Conservation (phyloP, 2,797 vertebrate genomes). For the Sylvia borin region DNA sequence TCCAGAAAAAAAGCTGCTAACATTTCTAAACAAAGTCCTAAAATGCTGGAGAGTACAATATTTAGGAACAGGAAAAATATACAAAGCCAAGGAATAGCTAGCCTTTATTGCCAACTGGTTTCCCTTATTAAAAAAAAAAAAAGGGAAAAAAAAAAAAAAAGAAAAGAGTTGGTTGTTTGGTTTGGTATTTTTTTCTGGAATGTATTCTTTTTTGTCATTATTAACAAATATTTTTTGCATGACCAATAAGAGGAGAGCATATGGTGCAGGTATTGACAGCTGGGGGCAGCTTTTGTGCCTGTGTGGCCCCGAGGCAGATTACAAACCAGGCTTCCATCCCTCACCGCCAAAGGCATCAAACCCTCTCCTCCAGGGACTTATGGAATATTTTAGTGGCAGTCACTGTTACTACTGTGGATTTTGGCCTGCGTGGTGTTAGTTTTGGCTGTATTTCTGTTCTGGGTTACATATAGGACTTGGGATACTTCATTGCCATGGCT, state of each 20-base stretch:
- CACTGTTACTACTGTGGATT: constrained; percentile 5
- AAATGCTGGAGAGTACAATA: neutral
- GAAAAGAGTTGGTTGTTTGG: rapidly evolving
- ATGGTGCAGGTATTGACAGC: neutral
- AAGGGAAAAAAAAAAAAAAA: rapidly evolving
- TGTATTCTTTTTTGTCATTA: neutral
- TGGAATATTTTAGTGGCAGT: constrained; percentile 27
- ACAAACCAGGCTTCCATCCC: neutral
- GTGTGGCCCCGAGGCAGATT: constrained; percentile 13
- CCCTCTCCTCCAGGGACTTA: neutral
- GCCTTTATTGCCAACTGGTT: neutral
- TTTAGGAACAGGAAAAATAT: neutral
- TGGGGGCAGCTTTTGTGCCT: constrained; percentile 2
- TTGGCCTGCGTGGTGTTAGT: neutral
- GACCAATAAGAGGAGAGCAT: neutral
- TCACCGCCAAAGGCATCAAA: neutral
- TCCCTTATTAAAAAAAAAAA: neutral
- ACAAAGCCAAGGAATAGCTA: neutral
- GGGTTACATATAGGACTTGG: neutral
- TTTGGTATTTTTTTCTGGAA: neutral
- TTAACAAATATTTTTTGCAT: neutral
- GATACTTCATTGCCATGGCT: neutral
- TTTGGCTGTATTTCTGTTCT: constrained; percentile 34
- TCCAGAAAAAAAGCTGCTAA: neutral
- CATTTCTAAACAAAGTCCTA: neutral